phyloP scores from a whole-genome alignment of 2,888 invertebrate genomes.

The Ophioninae sp. region DNA sequence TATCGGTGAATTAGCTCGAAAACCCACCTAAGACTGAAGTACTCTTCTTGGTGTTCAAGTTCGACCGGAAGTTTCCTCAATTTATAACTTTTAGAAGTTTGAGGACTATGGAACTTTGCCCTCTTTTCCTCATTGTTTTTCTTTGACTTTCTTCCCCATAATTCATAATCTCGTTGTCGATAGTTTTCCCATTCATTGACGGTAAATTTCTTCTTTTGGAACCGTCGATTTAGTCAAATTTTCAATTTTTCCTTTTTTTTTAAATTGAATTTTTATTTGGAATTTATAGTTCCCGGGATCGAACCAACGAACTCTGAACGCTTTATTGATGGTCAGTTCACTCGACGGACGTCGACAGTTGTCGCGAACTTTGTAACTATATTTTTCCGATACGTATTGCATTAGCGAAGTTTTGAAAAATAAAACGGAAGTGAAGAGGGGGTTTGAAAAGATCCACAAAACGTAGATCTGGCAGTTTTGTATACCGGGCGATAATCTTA shows the following conservation, averaged over 20 bases:
- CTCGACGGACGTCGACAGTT: constrained; percentile 43
- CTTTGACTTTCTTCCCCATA: constrained; percentile 7
- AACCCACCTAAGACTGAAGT: constrained; percentile 47
- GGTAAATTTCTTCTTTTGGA: constrained; percentile 15
- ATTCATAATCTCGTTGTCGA: constrained; percentile 12
- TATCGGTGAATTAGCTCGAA: constrained; percentile 57
- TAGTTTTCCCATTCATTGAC: constrained; percentile 13
- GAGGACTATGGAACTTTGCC: constrained; percentile 40
- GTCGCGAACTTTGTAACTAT: constrained; percentile 60
- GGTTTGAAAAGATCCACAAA: neutral
- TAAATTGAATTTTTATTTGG: constrained; percentile 56
- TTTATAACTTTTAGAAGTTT: constrained; percentile 54
- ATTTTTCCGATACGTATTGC: constrained; percentile 69
- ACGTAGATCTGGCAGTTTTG: neutral
- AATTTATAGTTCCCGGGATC: constrained; percentile 42
- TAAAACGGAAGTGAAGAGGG: neutral
- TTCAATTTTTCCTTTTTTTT: constrained; percentile 13
- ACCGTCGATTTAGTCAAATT: neutral
- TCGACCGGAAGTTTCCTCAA: constrained; percentile 55
- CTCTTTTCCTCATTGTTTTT: constrained; percentile 7
- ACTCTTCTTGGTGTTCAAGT: constrained; percentile 39
- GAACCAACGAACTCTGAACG: constrained; percentile 27
- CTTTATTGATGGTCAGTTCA: constrained; percentile 63
- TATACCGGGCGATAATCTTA: constrained; percentile 43
- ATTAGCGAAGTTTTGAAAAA: constrained; percentile 68